Evolutionary conservation across 2,113 vertebrate species (phyloP).

Genomic region (Hemicordylus capensis): DNA sequence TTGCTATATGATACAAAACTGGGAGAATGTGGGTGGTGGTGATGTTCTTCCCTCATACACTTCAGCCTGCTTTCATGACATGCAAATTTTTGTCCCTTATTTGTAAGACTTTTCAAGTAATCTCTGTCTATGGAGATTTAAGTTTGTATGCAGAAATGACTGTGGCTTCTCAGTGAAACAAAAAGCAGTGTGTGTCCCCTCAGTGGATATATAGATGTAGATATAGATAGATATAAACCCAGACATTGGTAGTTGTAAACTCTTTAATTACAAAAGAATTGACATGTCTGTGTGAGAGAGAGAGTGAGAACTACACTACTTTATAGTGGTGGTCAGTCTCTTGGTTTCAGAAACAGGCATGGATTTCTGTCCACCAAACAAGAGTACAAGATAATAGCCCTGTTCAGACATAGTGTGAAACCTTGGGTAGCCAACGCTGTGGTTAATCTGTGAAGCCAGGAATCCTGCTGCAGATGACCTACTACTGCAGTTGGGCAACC

Average conservation of each 20-base stretch:
- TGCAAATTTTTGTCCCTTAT: not conserved
- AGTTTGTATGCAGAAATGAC: slow-evolving; percentile 2
- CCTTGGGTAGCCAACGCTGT: no score
- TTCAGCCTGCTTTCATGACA: not conserved
- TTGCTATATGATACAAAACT: no score
- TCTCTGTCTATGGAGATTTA: not conserved
- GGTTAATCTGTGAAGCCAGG: no score
- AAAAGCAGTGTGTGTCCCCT: slow-evolving; percentile 16
- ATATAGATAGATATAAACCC: no score
- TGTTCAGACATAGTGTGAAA: no score
- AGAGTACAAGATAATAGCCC: slow-evolving; percentile 18
- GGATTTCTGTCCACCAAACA: slow-evolving; percentile 51
- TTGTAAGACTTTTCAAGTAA: not conserved
- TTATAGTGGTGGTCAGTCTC: slow-evolving; percentile 43
- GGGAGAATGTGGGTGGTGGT: not conserved
- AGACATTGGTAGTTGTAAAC: slow-evolving; percentile 51
- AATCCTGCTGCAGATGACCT: no score
- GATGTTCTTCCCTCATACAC: not conserved
- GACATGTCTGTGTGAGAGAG: rapidly evolving
- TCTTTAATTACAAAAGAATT: slow-evolving; percentile 51
- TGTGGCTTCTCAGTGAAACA: not conserved
- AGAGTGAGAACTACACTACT: slow-evolving; percentile 12
- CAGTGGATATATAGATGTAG: slow-evolving; percentile 44
- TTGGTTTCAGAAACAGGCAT: slow-evolving; percentile 45
- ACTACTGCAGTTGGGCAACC: no score